Conservation (phyloP, 2,797 vertebrate species). For the Danio choprae region DNA sequence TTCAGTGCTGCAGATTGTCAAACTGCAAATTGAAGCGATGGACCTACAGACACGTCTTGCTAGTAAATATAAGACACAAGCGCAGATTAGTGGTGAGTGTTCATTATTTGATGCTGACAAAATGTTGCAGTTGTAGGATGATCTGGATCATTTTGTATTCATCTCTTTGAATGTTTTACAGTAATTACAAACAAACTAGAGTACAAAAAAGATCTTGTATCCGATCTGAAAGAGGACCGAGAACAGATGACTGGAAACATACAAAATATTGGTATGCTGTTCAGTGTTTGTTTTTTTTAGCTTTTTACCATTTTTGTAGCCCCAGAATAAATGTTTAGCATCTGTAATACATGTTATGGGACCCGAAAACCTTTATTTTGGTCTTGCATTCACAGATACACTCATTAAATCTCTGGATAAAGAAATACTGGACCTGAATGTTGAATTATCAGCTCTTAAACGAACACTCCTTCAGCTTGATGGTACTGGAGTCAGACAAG, state of each 20-base stretch:
- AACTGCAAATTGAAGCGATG: conserved; percentile 29
- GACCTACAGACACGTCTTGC: background rate
- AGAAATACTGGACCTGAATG: background rate
- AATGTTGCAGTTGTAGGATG: background rate
- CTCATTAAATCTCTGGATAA: background rate
- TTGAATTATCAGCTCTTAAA: conserved; percentile 1
- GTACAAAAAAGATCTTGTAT: background rate
- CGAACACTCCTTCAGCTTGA: background rate
- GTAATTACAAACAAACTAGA: background rate
- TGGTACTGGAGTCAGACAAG: background rate
- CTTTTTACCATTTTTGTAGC: background rate
- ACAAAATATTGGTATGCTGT: background rate
- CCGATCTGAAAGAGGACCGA: conserved; percentile 13
- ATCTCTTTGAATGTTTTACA: conserved; percentile 16
- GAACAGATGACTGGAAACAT: background rate
- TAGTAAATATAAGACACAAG: background rate
- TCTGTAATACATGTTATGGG: background rate
- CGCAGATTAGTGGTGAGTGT: conserved; percentile 12
- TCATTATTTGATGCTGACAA: background rate
- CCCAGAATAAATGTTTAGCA: background rate
- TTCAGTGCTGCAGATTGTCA: conserved; percentile 60
- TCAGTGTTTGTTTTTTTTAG: background rate
- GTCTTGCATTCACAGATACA: conserved; percentile 10
- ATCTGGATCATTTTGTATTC: background rate
- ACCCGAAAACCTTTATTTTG: background rate